phyloP scores from a whole-genome alignment of 2,888 invertebrate species.

The Pilophorus perplexus region DNA sequence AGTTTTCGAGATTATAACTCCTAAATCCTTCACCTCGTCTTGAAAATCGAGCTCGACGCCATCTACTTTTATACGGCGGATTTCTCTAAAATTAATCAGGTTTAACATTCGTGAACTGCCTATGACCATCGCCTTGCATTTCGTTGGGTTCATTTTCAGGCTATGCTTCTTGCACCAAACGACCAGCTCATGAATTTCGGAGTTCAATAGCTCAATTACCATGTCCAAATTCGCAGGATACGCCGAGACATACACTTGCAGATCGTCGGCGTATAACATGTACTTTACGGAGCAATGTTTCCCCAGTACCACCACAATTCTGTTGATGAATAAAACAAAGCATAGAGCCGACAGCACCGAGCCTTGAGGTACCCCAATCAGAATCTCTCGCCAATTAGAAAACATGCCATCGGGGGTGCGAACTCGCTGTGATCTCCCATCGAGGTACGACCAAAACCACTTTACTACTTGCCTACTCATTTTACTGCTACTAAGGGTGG shows the following conservation, averaged over 20 bases:
- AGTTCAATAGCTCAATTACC: neutral
- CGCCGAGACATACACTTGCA: neutral
- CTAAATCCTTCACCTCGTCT: neutral
- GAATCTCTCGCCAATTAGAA: neutral
- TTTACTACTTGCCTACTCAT: neutral
- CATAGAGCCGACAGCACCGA: neutral
- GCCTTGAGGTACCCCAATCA: neutral
- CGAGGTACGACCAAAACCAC: conserved; percentile 1
- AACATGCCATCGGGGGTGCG: neutral
- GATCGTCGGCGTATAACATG: conserved; percentile 11
- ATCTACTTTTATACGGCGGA: neutral
- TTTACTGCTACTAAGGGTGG: neutral
- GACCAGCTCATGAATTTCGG: neutral
- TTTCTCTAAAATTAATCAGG: neutral
- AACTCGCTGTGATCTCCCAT: neutral
- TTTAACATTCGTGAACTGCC: neutral
- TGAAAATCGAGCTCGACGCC: neutral
- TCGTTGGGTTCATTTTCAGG: neutral
- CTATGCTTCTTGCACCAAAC: neutral
- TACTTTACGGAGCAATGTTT: neutral
- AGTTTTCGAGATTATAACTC: neutral
- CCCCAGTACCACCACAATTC: neutral
- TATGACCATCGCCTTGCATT: neutral
- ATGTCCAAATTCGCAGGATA: neutral
- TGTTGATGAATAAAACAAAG: neutral